A percentile compares a stretch with the other conserved stretches of the same genome.
Conservation (phyloP, 30 jellyfish, hydroid and myxozoan genomes). For the Chrysaora quinquecirrha region DNA sequence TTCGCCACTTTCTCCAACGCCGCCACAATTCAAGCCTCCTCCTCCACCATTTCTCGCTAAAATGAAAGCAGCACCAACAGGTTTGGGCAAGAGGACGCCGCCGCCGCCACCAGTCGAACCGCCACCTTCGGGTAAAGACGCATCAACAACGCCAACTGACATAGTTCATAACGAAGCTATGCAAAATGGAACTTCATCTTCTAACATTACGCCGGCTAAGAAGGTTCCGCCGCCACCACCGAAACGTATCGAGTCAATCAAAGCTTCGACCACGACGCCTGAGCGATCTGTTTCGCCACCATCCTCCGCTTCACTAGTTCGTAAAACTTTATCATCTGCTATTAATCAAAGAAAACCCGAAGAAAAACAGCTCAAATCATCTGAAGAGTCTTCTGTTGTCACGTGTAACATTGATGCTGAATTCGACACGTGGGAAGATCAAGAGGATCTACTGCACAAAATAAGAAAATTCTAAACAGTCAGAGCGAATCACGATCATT, state of each 20-base stretch:
- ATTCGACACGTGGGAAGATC: not conserved
- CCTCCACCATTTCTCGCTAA: constrained; percentile 38
- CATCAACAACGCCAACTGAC: not conserved
- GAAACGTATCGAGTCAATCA: constrained; percentile 52
- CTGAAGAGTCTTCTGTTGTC: too few species aligned
- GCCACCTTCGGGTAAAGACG: not conserved
- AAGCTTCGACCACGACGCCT: constrained; percentile 27
- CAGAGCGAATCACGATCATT: too few species aligned
- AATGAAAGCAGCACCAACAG: not conserved
- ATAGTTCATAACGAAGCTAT: not conserved
- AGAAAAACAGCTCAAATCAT: not conserved
- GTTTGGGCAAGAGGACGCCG: constrained; percentile 5
- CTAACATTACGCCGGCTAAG: not conserved
- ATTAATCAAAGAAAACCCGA: not conserved
- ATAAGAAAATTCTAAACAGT: not conserved
- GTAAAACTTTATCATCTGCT: not conserved
- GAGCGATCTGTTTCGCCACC: not conserved
- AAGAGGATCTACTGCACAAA: not conserved
- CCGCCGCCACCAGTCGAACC: constrained; percentile 48
- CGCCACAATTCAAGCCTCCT: constrained; percentile 44
- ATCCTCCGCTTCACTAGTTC: not conserved
- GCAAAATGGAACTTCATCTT: not conserved
- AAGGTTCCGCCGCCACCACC: constrained; percentile 68
- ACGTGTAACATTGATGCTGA: constrained; percentile 15
- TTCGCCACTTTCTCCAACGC: constrained; percentile 24